Evolutionary conservation across 2,113 vertebrate genomes (phyloP).

Genomic region (Muntiacus reevesi): DNA sequence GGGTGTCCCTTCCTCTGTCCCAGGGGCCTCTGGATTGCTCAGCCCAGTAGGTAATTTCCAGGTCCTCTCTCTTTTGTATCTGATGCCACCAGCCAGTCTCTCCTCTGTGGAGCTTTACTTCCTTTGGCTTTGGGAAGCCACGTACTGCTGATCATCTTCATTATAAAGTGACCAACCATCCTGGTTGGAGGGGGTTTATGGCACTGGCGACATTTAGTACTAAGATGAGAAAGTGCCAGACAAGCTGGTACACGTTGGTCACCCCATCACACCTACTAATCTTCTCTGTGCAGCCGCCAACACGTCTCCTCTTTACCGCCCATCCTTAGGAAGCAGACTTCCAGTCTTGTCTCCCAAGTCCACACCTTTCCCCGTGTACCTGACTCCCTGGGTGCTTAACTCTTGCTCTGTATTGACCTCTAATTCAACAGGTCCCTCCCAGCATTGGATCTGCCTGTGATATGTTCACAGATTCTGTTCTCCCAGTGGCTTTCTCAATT

Average conservation of each 20-base stretch:
- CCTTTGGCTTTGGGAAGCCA: not conserved
- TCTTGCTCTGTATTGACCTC: not conserved
- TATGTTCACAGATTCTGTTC: not conserved
- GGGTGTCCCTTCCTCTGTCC: not conserved
- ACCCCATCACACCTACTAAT: not conserved
- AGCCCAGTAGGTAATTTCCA: not conserved
- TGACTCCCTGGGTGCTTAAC: not conserved
- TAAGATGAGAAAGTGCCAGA: not conserved
- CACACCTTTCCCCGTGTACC: not conserved
- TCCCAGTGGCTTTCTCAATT: not conserved
- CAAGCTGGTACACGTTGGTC: not conserved
- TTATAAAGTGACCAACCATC: not conserved
- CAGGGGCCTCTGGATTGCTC: not conserved
- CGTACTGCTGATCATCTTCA: rapidly evolving
- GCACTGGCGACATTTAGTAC: not conserved
- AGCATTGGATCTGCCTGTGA: too few relatives aligned
- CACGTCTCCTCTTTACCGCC: rapidly evolving
- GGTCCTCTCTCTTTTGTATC: not conserved
- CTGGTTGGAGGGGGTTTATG: not conserved
- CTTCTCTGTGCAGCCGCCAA: not conserved
- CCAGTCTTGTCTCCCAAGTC: not conserved
- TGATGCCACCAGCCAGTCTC: not conserved
- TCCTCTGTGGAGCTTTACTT: not conserved
- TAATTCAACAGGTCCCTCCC: not conserved
- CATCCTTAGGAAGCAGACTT: not conserved